Base-by-base conservation (phyloP, 2,888 invertebrate genomes). In the Synanthedon andrenaeformis region DNA sequence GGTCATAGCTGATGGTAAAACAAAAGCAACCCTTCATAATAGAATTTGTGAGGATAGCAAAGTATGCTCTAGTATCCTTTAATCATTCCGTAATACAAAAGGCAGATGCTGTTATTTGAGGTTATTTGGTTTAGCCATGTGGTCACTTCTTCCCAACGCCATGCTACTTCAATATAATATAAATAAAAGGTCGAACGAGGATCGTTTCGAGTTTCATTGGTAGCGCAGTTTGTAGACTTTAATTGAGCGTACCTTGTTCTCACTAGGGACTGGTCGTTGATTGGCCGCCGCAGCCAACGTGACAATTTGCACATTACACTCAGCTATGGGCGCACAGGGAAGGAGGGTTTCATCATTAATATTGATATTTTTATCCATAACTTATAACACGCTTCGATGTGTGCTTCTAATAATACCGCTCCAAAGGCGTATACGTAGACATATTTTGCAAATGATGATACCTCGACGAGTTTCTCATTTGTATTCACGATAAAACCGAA, bases 181-280 rank as follows among this genome's bases (percentile, higher is more conserved):
- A 35, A 35, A 5, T 35, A 35, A 35, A 35, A 35, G 2, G n/a
- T 45, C n/a, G n/a, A n/a, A n/a, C 48, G 48, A 8, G 2, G n/a
- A 14, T 45, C 48, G 3, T 2, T 35, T 45, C 49, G 49, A 49
- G 49, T 13, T 49, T 17, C 11, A 12, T 6, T 23, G 49, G 49
- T 23, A 58, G 59, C 48, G 42, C 51, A 51, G 45, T 23, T 51
- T 51, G 54, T 52, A 51, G 55, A 51, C 52, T 58, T 62, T 63
- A 63, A 63, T 63, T 62, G 65, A 57, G 51, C 42, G 51, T 65
- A 68, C 65, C 65, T 49, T 45, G 45, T 45, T 13, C 45, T 48
- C 71, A 11, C 67, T 35, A 52, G 71, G 65, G 69, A 59, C 57
- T 41, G 53, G 42, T 42, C 54, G 59, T 55, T 57, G 63, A 65